Base-by-base conservation (phyloP, 2,797 vertebrate genomes). In the Nyctalus aviator region DNA sequence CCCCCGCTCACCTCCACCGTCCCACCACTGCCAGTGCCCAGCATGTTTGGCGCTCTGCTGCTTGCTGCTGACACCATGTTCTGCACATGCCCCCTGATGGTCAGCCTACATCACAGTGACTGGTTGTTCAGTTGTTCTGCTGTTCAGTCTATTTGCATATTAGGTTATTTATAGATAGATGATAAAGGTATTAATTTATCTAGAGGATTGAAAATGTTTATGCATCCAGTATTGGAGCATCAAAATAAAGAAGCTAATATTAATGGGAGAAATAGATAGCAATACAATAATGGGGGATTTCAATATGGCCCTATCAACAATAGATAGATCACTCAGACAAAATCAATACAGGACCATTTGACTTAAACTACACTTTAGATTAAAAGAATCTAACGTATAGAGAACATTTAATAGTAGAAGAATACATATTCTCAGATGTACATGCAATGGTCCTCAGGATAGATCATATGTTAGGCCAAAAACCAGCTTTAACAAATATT, bases 181-280 rank as follows among this genome's bases (percentile, higher is more conserved):
- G 30, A 77, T 77, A 46, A 91, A 91, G 30, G 10, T n/a, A 11
- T 76, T 25, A 77, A 8, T 57, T 84, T 25, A 55, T 57, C 50
- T 46, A 46, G 17, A 91, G 12, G 50, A 77, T 32, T 78, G 32
- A 84, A 91, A 77, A 84, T 77, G 55, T 76, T 59, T 66, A 76
- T 72, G 20, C 25, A 86, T 53, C 18, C 20, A 72, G 18, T 66
- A 64, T 66, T 62, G 32, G 76, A 64, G 35, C 46, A 12, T 87
- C 32, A 81, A 53, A 73, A 92, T 72, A 64, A 35, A 32, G 79
- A 81, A 87, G 44, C 55, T 64, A 81, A 72, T 71, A 62, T 81
- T 72, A 73, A 72, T 57, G 21, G 27, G 21, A 87, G 55, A 87
- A 53, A 73, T 50, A 37, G 64, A 71, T 21, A 90, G 13, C 41